Percentiles rank a stretch among this genome's conserved stretches.
Evolutionary conservation across 2,797 vertebrate genomes (phyloP).

Genomic region (Echeneis naucrates): DNA sequence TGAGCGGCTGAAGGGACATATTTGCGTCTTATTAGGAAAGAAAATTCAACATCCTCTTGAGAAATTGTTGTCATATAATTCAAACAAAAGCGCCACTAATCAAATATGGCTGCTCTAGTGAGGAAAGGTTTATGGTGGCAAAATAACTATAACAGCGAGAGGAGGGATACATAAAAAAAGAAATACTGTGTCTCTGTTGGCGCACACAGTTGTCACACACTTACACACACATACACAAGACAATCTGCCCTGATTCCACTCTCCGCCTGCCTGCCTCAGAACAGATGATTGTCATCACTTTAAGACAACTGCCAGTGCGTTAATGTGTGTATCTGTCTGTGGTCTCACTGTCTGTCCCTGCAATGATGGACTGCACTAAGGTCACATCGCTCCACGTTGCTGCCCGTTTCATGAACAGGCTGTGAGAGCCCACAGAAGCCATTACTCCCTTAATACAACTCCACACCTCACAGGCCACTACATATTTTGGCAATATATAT

Average conservation of each 20-base stretch:
- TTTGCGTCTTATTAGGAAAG: neutral
- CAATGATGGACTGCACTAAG: conserved; percentile 47
- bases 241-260: conserved; percentile 30
- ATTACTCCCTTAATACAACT: conserved; percentile 39
- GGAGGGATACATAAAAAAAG: conserved; percentile 4
- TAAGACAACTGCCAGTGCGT: neutral
- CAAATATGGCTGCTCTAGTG: conserved; percentile 14
- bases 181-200: neutral
- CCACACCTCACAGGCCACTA: conserved; percentile 26
- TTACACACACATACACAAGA: conserved; percentile 25
- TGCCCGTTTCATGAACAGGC: conserved; percentile 41
- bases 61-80: conserved; percentile 28
- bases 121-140: conserved; percentile 27
- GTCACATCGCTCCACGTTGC: conserved; percentile 49
- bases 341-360: too few species aligned
- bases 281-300: conserved; percentile 53
- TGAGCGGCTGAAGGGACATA: neutral
- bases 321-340: conserved; percentile 16
- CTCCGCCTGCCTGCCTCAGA: conserved; percentile 38
- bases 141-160: conserved; percentile 6
- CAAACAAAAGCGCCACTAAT: conserved; percentile 23
- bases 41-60: neutral
- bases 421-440: conserved; percentile 12
- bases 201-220: neutral
- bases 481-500: too few species aligned